Conservation (phyloP, 2,797 vertebrate genomes). For the Neostethus bicornis region DNA sequence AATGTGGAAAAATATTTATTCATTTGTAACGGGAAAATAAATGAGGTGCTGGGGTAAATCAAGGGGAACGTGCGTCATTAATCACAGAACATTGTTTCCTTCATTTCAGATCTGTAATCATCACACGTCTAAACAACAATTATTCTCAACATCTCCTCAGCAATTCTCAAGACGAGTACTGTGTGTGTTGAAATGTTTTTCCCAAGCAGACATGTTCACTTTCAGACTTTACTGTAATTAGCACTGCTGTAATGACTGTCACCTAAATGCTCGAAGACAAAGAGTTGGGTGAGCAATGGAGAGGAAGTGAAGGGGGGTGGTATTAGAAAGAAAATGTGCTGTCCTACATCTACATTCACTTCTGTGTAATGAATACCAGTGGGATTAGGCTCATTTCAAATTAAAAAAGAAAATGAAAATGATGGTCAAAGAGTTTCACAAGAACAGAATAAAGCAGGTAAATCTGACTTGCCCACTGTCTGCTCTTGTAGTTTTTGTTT, state of each 20-base stretch:
- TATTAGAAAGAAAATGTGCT: constrained; percentile 11
- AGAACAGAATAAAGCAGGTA: too few relatives aligned
- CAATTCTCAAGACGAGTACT: constrained; percentile 8
- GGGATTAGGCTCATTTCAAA: background rate
- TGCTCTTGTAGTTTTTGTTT: too few relatives aligned
- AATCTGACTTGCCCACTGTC: too few relatives aligned
- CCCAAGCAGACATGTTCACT: constrained; percentile 25
- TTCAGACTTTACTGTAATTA: constrained; percentile 42
- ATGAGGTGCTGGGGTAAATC: constrained; percentile 53
- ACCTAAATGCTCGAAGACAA: too few relatives aligned
- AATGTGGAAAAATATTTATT: constrained; percentile 20
- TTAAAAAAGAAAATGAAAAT: constrained; percentile 7
- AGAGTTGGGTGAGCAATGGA: too few relatives aligned
- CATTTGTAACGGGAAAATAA: constrained; percentile 18
- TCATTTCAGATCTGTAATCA: constrained; percentile 45
- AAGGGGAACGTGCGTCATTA: constrained; percentile 26
- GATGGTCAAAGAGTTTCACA: too few relatives aligned
- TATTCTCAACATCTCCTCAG: constrained; percentile 57
- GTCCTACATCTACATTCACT: constrained; percentile 15
- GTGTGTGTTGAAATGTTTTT: constrained; percentile 34
- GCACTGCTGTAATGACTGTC: constrained; percentile 27
- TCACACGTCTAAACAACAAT: constrained; percentile 51
- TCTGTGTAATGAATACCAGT: constrained; percentile 10
- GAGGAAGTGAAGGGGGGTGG: constrained; percentile 5
- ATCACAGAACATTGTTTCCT: constrained; percentile 31